Evolutionary conservation across 2,113 vertebrate species (phyloP), one percentile per base, ranked within the genome.

Genomic region (Chauna torquata): DNA sequence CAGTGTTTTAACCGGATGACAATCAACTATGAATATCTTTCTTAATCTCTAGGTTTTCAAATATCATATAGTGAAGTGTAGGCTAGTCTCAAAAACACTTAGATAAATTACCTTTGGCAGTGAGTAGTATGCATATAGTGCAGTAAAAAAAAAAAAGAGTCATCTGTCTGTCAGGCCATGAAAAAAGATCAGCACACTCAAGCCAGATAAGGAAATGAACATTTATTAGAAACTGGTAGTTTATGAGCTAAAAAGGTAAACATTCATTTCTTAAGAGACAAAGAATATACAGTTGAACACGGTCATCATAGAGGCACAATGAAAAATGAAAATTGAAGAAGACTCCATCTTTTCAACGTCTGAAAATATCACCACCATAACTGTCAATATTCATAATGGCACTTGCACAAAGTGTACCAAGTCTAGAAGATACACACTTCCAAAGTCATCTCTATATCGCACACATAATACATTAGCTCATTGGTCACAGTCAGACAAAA

Each of bases 191-290:
- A 89, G 58, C 28, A 87, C 65, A 57, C 42, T 70, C 49, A 55
- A 96, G 16, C 25, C 78, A 71, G 23, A 62, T 90, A 95, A 93
- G 42, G 71, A 96, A 96, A 95, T 54, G 85, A 91, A 90, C 20
- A 74, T 97, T 97, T 97, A 98, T 97, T 97, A 96, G 45, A 96
- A 96, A 97, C 24, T 47, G 32, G 25, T 78, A 90, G 32, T 75
- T 97, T 17, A 91, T 40, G 49, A 92, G 50, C 58, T 95, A 94
- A 61, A 96, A 93, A 96, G 88, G 78, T 95, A 95, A 92, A 92
- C 77, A 84, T 82, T 76, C 11, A 14, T 88, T 95, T 76, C 52
- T 61, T 62, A 82, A 83, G 42, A 95, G 30, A 96, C 62, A 75
- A 93, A 93, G 71, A 83, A 85, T 68, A 96, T 22, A 94, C 45